Evolutionary conservation across 2,113 vertebrate genomes (phyloP), one percentile per base, ranked within the genome.

Genomic region (Stercorarius parasiticus): DNA sequence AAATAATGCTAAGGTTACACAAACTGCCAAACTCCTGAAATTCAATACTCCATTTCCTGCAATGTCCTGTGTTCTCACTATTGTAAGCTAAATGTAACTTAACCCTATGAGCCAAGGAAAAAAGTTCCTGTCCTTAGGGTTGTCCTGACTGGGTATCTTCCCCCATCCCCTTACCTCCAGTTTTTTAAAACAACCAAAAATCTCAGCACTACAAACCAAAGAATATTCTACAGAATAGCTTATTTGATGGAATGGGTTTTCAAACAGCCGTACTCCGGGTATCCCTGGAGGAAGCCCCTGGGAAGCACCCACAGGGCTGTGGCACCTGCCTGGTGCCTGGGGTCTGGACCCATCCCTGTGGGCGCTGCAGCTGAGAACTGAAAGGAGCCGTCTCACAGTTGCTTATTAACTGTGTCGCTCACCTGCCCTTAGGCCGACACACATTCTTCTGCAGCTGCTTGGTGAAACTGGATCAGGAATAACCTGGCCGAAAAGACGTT

Each of bases 1-100:
- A 92, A 93, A 82, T 96, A 96, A 90, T 91, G 78, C 80, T 83
- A 47, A 86, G 79, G 72, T 93, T 91, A 94, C 74, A 90, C 67
- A 86, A 90, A 90, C 64, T 78, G 88, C 76, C 88, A 40, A 73
- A 94, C 84, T 95, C 84, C 58, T 94, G 94, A 94, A 96, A 96
- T 82, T 76, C 3, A 77, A 50, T 95, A 76, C 95, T 93, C 42
- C 40, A 30, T 94, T 96, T 97, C 93, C 93, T 94, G 84, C 74
- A 42, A 1, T 86, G 82, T 92, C 59, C n/a, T 36, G 38, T 58
- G 88, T 90, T 94, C 79, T 95, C 67, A 29, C 64, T 86, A n/a
- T 88, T 90, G 88, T 94, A 78, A 90, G n/a, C 62, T 30, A 34
- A 93, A 64, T 61, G 90, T 96, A 86, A 92, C 67, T 74, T 77